A percentile compares a stretch with the other conserved stretches of the same genome.
Evolutionary conservation across 1,140 invertebrate species (phyloP).

Genomic region (Macrostomum lignano): DNA sequence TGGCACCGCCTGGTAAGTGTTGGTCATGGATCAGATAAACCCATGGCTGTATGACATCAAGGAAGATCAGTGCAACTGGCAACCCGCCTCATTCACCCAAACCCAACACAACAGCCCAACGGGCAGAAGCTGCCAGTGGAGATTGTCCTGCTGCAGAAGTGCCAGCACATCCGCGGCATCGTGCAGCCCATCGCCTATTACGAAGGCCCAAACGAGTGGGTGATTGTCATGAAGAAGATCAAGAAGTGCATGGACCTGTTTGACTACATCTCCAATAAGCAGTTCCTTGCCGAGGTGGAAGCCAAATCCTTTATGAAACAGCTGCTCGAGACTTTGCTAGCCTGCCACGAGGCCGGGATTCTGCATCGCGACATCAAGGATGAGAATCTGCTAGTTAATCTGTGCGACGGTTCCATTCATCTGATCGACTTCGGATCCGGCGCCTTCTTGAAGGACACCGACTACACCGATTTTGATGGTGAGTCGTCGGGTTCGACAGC

Average conservation of each 20-base stretch:
- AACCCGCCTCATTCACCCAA: no score
- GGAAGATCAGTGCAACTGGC: no score
- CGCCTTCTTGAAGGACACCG: constrained; percentile 33
- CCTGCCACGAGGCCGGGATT: constrained; percentile 22
- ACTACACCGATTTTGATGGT: constrained; percentile 42
- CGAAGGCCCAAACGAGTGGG: constrained; percentile 31
- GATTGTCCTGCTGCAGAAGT: constrained; percentile 34
- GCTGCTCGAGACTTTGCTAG: constrained; percentile 23
- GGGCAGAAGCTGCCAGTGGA: constrained; percentile 33
- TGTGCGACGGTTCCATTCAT: constrained; percentile 31
- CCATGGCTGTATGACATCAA: no score
- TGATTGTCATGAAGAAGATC: constrained; percentile 39
- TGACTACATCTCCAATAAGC: constrained; percentile 39
- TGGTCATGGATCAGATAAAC: no score
- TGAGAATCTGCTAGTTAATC: constrained; percentile 38
- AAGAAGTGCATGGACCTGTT: constrained; percentile 38
- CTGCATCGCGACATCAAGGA: constrained; percentile 41
- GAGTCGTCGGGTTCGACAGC: no score
- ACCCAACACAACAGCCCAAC: no score
- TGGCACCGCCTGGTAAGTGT: no score
- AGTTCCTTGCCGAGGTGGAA: constrained; percentile 31
- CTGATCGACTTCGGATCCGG: constrained; percentile 42
- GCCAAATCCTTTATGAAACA: constrained; percentile 33
- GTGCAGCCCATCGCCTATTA: constrained; percentile 36
- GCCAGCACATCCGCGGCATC: constrained; percentile 33